Evolutionary conservation across 2,888 invertebrate species (phyloP), one percentile per base, ranked within the genome.

Genomic region (Aspidiotus destructor): DNA sequence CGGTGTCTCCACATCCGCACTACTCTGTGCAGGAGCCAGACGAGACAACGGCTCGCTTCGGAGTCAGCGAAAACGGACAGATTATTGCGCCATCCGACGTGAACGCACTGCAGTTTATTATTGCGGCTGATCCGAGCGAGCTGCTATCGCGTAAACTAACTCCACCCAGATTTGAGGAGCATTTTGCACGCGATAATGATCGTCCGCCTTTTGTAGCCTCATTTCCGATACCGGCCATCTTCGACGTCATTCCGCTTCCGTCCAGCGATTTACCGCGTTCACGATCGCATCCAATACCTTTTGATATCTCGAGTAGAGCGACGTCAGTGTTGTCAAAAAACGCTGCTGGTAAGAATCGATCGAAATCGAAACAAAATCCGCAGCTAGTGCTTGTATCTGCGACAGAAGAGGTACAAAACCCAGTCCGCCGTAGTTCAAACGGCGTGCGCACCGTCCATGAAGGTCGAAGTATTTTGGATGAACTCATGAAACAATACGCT

Each of bases 401-500:
- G 28, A 6, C 40, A 8, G 58, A 58, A 40, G 58, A 58, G 10
- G 13, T 28, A 48, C 48, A 48, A 48, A 48, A n/a, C 6, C 10
- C 48, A 11, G 48, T 48, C 6, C 48, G 48, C 3, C 10, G 48
- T 11, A 48, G n/a, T 6, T 48, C 48, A n/a, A 48, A 48, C 48
- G n/a, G n/a, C 48, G 48, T 11, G 2, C 48, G n/a, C 10, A n/a
- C 10, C 10, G 5, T 28, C 5, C 64, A 52, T 6, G 48, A 58
- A 16, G 55, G n/a, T 15, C 17, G 58, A 42, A 62, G 69, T 28
- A 62, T 69, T 77, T 80, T 91, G 60, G 91, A 91, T 76, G 87
- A 90, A 75, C 82, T 91, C 63, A 85, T 89, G 62, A 86, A 87
- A 75, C 90, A 91, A 74, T 91, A 87, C 75, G 85, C 88, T 11